Conservation (phyloP, 2,797 vertebrate genomes). For the Trachops cirrhosus region DNA sequence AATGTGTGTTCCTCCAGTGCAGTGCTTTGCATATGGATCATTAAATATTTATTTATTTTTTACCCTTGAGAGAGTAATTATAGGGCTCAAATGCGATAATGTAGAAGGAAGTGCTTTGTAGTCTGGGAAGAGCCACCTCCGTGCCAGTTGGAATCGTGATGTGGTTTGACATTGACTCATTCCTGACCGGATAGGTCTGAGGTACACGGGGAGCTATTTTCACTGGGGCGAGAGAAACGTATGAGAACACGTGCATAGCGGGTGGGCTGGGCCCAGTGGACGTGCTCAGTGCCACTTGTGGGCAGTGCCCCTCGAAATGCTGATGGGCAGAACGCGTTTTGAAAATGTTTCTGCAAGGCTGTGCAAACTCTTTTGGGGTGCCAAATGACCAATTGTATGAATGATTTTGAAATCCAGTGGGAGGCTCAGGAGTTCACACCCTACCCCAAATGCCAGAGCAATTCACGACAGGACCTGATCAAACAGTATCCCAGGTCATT, state of each 20-base stretch:
- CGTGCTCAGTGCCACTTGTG: no score
- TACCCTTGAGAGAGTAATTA: not conserved
- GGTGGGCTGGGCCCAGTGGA: not conserved
- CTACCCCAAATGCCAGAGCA: not conserved
- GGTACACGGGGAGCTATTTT: not conserved
- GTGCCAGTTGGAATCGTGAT: not conserved
- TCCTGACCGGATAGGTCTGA: not conserved
- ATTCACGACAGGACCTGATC: not conserved
- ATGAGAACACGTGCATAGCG: not conserved
- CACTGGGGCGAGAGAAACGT: not conserved
- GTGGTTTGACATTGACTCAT: not conserved
- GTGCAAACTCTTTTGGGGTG: not conserved
- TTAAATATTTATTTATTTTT: conserved; percentile 30
- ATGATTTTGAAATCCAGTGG: not conserved
- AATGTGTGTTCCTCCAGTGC: not conserved
- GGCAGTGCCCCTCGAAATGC: not conserved
- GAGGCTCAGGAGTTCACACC: not conserved
- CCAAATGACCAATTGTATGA: not conserved
- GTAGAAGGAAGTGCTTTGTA: not conserved
- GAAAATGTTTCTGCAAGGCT: not conserved
- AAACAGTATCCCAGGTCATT: not conserved
- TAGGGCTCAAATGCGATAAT: not conserved
- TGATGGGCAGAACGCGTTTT: not conserved
- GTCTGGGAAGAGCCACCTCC: not conserved
- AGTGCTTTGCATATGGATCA: not conserved